These are phyloP conservation scores for Penaeus japonicus DNA, from an alignment of 1,140 invertebrate genomes.

Conservation along the genomic window DNA sequence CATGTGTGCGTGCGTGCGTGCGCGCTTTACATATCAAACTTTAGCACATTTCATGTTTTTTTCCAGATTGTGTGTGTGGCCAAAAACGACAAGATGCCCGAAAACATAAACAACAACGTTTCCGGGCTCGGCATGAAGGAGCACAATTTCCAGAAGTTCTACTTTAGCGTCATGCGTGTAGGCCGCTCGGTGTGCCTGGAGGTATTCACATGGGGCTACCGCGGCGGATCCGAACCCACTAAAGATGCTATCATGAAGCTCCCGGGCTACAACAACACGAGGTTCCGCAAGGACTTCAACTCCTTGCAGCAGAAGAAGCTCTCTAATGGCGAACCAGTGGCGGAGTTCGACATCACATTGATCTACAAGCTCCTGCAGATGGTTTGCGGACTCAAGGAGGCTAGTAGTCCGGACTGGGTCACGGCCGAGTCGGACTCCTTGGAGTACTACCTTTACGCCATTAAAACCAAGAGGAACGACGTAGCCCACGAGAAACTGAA, in stretches of 20 bases:
- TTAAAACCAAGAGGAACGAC: conserved; percentile 45
- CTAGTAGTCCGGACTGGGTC: conserved; percentile 20
- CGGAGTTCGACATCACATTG: conserved; percentile 39
- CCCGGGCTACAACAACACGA: conserved; percentile 19
- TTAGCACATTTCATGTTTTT: no score
- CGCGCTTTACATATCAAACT: no score
- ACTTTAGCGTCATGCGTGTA: conserved; percentile 25
- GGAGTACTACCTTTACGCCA: conserved; percentile 41
- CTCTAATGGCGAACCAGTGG: conserved; percentile 16
- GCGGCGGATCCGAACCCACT: neutral
- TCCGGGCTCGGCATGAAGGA: conserved; percentile 19
- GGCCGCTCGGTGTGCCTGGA: conserved; percentile 3
- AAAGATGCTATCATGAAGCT: conserved; percentile 35
- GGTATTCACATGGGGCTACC: conserved; percentile 35
- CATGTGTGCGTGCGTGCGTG: no score
- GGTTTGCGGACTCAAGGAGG: conserved; percentile 41
- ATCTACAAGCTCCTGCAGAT: conserved; percentile 50
- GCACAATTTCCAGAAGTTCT: conserved; percentile 40
- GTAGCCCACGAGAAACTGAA: conserved; percentile 44
- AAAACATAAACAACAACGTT: neutral
- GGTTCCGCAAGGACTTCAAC: conserved; percentile 54
- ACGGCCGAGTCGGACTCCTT: conserved; percentile 19
- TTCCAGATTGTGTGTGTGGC: no score
- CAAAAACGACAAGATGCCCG: no score
- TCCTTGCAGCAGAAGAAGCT: conserved; percentile 37